Evolutionary conservation across 2,113 vertebrate genomes (phyloP).

Genomic region (Rhegmatorhina hoffmannsi): DNA sequence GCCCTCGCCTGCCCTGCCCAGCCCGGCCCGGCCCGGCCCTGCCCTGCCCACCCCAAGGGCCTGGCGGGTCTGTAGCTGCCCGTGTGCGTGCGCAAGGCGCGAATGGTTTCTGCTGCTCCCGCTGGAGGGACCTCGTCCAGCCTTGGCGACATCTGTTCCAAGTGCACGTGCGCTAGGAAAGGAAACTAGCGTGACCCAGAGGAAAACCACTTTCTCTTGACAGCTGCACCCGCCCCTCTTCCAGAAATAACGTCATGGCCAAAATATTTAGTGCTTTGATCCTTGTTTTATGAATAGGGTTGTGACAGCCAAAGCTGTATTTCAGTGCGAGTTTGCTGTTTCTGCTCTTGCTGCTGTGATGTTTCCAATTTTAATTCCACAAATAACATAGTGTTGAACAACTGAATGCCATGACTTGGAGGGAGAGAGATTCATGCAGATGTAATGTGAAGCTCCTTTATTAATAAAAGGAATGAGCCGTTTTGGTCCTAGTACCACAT

Average conservation of each 20-base stretch:
- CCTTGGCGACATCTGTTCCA: rapidly evolving
- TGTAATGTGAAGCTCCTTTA: background rate
- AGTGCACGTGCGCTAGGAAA: rapidly evolving
- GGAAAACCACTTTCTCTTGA: too few relatives aligned
- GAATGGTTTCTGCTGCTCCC: too few relatives aligned
- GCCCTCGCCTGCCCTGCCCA: too few relatives aligned
- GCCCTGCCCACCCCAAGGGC: too few relatives aligned
- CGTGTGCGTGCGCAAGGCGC: rapidly evolving
- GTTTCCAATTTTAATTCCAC: background rate
- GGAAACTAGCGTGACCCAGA: background rate
- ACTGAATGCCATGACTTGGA: background rate
- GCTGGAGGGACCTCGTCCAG: background rate
- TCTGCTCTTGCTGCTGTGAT: rapidly evolving
- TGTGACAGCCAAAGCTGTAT: background rate
- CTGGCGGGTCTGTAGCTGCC: too few relatives aligned
- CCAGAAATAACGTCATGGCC: background rate
- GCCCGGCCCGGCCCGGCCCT: too few relatives aligned
- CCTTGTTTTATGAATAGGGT: background rate
- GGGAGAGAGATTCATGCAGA: background rate
- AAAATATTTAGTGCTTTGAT: background rate
- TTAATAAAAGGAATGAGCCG: rapidly evolving
- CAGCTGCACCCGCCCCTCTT: rapidly evolving
- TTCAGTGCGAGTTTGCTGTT: background rate
- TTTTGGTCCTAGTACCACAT: background rate
- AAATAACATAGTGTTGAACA: background rate